A percentile compares a stretch with the other conserved stretches of the same genome.
Conservation (phyloP, 2,888 invertebrate species). For the Xanthia icteritia region DNA sequence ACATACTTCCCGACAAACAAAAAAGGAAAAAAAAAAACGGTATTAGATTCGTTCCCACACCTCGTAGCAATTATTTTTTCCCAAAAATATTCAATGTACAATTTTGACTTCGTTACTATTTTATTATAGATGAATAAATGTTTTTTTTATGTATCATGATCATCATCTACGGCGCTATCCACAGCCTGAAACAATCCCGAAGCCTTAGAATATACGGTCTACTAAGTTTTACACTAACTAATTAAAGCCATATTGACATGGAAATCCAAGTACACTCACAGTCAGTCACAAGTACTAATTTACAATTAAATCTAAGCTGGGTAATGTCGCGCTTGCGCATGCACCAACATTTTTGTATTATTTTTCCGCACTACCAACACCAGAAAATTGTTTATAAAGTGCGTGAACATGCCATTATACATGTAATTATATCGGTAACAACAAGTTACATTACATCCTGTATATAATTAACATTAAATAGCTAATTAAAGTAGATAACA, state of each 20-base stretch:
- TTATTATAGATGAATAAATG: neutral
- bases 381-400: slow-evolving; percentile 84
- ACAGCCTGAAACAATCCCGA: neutral
- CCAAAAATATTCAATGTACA: neutral
- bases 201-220: neutral
- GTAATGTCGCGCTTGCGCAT: slow-evolving; percentile 49
- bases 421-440: slow-evolving; percentile 84
- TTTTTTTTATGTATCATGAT: neutral
- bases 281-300: slow-evolving; percentile 31
- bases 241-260: neutral
- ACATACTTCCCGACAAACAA: neutral
- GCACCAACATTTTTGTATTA: slow-evolving; percentile 60
- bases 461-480: slow-evolving; percentile 87
- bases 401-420: slow-evolving; percentile 78
- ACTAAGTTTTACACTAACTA: neutral
- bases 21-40: neutral
- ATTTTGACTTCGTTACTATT: neutral
- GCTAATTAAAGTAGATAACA: slow-evolving; percentile 86
- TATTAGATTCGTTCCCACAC: neutral
- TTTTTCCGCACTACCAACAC: slow-evolving; percentile 83
- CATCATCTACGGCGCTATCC: neutral
- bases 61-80: neutral
- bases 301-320: slow-evolving; percentile 50
- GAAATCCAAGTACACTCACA: slow-evolving; percentile 2
- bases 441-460: slow-evolving; percentile 83